Evolutionary conservation across 1,140 invertebrate genomes (phyloP).

Genomic region (Scylla paramamosain): DNA sequence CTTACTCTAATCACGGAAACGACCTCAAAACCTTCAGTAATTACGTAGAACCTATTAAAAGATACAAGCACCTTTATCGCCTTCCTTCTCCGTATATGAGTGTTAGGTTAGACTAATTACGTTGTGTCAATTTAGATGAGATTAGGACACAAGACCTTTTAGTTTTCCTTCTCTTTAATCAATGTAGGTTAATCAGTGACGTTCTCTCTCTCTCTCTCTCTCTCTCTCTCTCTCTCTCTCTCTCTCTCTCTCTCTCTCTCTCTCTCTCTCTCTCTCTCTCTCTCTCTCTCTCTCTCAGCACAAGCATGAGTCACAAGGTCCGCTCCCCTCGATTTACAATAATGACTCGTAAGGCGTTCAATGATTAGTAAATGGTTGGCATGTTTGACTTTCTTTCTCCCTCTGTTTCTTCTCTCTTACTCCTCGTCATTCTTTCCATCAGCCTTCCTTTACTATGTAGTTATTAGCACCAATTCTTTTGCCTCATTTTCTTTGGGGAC

Average conservation of each 20-base stretch:
- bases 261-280: conserved; percentile 56
- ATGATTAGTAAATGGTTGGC: too few relatives aligned
- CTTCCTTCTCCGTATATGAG: too few relatives aligned
- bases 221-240: not conserved
- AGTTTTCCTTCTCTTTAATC: too few relatives aligned
- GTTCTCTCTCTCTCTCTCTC: not conserved
- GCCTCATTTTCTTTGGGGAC: not conserved
- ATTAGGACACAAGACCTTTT: too few relatives aligned
- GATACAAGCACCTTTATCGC: too few relatives aligned
- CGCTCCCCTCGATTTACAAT: too few relatives aligned
- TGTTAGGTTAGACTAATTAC: too few relatives aligned
- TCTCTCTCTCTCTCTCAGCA: conserved; percentile 93
- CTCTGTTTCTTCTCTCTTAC: not conserved
- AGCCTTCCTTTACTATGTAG: not conserved
- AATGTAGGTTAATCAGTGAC: not conserved
- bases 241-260: not conserved
- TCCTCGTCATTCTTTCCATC: not conserved
- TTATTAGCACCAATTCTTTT: not conserved
- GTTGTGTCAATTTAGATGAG: too few relatives aligned
- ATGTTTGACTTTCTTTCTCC: not conserved
- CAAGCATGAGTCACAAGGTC: not conserved
- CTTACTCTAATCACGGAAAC: not conserved
- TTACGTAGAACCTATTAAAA: too few relatives aligned
- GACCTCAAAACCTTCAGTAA: too few relatives aligned
- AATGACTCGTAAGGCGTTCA: too few relatives aligned